Base-by-base conservation (phyloP, 2,888 invertebrate genomes). In the Odontocerum albicorne region DNA sequence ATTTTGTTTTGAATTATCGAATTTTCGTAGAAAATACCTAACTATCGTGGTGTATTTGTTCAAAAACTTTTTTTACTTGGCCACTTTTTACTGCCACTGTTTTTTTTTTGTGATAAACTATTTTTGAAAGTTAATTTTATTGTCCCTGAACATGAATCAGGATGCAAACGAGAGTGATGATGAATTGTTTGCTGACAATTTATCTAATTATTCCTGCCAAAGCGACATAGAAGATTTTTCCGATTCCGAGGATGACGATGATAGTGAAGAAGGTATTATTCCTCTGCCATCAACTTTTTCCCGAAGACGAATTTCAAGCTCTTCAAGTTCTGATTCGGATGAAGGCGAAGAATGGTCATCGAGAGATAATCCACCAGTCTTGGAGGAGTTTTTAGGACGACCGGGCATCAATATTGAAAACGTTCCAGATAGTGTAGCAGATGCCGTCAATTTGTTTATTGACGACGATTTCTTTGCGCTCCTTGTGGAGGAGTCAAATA, bases 321-420 rank as follows among this genome's bases (percentile, higher is more conserved):
- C 45, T 32, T 32, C 32, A 12, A 33, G 31, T 33, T 45, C 45
- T 12, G 45, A 45, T 45, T 45, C 10, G 13, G 19, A 45, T 31
- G 13, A 45, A 32, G 33, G 13, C 19, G 45, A 45, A 45, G 45
- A 45, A 45, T 45, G 45, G 45, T 45, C 45, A 45, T 33, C 45
- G 33, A 17, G 15, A 33, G 45, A 45, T 15, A 45, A 33, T 33
- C 45, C 45, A 45, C 33, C 45, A 33, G 45, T 33, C 12, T 45
- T 45, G 45, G 31, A 45, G 17, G 45, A 45, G 45, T 45, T 45
- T 45, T 10, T 33, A 33, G 45, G 45, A 10, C 45, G 32, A 10
- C 45, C 45, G 19, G 45, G 45, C 4, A 45, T 45, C 31, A 45
- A 45, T 45, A 45, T 33, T 4, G 45, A 45, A 45, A 45, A 45